phyloP scores from a whole-genome alignment of 2,113 vertebrate species.

The Leucoraja erinaceus region DNA sequence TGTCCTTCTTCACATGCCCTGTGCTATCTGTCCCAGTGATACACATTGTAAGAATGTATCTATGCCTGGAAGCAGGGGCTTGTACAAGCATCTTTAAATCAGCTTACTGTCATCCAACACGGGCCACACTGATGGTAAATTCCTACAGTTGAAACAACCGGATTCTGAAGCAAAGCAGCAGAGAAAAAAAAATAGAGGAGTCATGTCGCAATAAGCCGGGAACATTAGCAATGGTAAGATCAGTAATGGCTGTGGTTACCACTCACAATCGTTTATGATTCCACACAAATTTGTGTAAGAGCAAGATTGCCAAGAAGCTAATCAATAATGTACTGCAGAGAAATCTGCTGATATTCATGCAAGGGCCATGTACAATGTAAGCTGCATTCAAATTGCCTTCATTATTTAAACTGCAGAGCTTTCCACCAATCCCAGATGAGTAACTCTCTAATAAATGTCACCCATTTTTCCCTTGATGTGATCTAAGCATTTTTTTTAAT shows the following conservation, averaged over 20 bases:
- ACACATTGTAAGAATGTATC: no score
- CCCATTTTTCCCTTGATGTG: neutral
- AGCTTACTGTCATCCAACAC: no score
- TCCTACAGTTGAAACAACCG: neutral
- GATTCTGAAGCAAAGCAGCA: neutral
- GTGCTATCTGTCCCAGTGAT: no score
- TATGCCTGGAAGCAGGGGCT: no score
- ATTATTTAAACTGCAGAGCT: constrained; percentile 17
- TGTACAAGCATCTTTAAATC: no score
- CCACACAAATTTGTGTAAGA: neutral
- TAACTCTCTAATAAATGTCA: neutral
- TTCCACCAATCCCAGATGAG: constrained; percentile 1
- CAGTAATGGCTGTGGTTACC: neutral
- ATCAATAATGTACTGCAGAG: neutral
- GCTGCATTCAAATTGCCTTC: constrained; percentile 33
- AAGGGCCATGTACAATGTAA: neutral
- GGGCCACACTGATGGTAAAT: no score
- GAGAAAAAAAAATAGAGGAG: neutral
- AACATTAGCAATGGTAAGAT: neutral
- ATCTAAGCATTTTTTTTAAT: constrained; percentile 12
- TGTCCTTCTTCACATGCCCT: no score
- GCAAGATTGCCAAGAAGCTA: neutral
- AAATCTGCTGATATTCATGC: neutral
- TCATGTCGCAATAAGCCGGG: neutral
- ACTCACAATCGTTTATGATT: neutral